Percentiles rank a stretch among this genome's conserved stretches.
Conservation (phyloP, 2,113 vertebrate genomes). For the Melanerpes aurifrons region DNA sequence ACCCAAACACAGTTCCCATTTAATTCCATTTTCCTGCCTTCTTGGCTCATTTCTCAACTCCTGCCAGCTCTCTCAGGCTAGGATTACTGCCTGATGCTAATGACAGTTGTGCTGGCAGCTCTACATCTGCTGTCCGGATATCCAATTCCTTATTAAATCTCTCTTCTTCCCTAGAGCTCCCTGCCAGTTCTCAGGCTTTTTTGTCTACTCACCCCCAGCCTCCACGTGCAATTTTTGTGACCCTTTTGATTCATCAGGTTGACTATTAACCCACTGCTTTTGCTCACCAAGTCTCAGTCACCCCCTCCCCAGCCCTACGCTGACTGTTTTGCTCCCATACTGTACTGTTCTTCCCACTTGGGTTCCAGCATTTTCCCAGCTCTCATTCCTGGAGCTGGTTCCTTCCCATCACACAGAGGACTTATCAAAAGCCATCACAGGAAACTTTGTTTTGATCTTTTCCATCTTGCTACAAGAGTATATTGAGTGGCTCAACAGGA, state of each 20-base stretch:
- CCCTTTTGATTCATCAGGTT: neutral
- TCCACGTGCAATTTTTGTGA: neutral
- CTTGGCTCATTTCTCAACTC: neutral
- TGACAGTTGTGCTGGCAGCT: neutral
- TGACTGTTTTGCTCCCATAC: neutral
- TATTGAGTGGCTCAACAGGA: neutral
- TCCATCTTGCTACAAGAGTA: neutral
- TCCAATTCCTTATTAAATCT: neutral
- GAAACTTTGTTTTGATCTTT: neutral
- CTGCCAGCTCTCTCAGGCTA: neutral
- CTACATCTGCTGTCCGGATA: neutral
- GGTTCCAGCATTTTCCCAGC: neutral
- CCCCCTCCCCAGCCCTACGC: neutral
- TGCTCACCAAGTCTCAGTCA: neutral
- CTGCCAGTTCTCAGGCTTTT: neutral
- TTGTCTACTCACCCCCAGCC: neutral
- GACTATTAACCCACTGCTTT: neutral
- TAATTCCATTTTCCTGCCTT: neutral
- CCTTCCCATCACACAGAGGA: neutral
- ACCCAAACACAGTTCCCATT: neutral
- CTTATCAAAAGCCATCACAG: neutral
- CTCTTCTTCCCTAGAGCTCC: neutral
- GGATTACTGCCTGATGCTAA: neutral
- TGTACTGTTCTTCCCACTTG: neutral
- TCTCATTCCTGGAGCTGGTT: neutral